Evolutionary conservation across 1,140 invertebrate genomes (phyloP).

Genomic region (Cotesia typhae): DNA sequence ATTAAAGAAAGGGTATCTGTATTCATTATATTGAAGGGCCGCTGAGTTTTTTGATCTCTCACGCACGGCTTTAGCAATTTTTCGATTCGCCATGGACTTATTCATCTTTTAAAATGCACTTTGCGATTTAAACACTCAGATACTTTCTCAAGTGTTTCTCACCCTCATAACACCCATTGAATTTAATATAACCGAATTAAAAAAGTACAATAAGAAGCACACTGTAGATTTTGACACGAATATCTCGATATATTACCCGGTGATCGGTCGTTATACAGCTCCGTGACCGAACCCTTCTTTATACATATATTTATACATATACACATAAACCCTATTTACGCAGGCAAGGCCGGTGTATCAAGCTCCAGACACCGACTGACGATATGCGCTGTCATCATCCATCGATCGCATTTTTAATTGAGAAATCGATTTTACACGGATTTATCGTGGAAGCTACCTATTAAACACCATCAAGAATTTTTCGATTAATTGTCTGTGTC

Average conservation of each 20-base stretch:
- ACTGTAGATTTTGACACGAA: constrained; percentile 39
- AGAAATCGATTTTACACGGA: constrained; percentile 32
- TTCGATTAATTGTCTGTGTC: constrained; percentile 30
- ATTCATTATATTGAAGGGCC: too few relatives aligned
- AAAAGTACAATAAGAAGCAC: too few relatives aligned
- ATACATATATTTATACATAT: too few relatives aligned
- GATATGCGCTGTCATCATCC: constrained; percentile 59
- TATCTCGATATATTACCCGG: constrained; percentile 49
- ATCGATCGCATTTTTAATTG: constrained; percentile 42
- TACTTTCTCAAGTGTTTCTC: constrained; percentile 23
- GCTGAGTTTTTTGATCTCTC: constrained; percentile 25
- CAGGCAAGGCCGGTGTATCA: background rate
- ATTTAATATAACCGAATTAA: constrained; percentile 1
- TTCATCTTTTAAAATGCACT: constrained; percentile 37
- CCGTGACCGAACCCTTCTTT: constrained; percentile 58
- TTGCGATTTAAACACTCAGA: constrained; percentile 25
- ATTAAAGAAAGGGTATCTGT: constrained; percentile 11
- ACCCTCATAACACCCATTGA: background rate
- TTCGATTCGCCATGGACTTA: constrained; percentile 40
- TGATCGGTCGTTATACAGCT: constrained; percentile 59
- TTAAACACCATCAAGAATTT: constrained; percentile 19
- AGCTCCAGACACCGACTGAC: constrained; percentile 41
- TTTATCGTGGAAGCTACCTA: constrained; percentile 7
- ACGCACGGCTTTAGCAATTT: constrained; percentile 38
- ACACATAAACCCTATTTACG: background rate